phyloP scores from a whole-genome alignment of 2,797 vertebrate species.

The Arrhamphus sclerolepis region DNA sequence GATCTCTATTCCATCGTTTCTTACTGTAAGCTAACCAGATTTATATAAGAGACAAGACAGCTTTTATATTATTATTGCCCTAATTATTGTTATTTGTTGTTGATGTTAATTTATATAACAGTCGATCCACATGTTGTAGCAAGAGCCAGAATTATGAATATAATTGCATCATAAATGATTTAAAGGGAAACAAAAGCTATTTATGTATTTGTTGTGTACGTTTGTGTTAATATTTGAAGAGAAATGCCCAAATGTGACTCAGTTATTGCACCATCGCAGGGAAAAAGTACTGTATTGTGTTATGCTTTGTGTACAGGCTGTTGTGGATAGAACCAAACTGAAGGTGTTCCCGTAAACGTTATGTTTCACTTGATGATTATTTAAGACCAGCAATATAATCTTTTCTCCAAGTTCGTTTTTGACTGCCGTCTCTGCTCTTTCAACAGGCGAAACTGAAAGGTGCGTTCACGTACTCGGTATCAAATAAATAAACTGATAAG shows the following conservation, averaged over 20 bases:
- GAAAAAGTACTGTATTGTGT: slow-evolving; percentile 78
- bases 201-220: slow-evolving; percentile 82
- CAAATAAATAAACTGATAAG: background rate
- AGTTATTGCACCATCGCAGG: slow-evolving; percentile 68
- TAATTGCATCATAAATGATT: slow-evolving; percentile 73
- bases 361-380: slow-evolving; percentile 73
- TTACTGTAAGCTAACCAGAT: slow-evolving; percentile 79
- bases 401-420: slow-evolving; percentile 53
- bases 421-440: slow-evolving; percentile 38
- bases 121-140: slow-evolving; percentile 68
- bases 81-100: slow-evolving; percentile 73
- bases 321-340: slow-evolving; percentile 65
- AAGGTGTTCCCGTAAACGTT: slow-evolving; percentile 60
- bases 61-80: slow-evolving; percentile 75
- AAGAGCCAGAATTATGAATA: slow-evolving; percentile 74
- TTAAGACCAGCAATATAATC: slow-evolving; percentile 80
- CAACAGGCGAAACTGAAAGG: background rate
- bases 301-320: slow-evolving; percentile 61
- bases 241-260: slow-evolving; percentile 75
- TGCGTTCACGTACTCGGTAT: no score
- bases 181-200: slow-evolving; percentile 83
- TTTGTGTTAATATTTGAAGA: slow-evolving; percentile 75
- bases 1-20: slow-evolving; percentile 53
- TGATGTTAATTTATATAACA: slow-evolving; percentile 81
- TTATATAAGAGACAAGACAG: slow-evolving; percentile 73